Evolutionary conservation across 2,888 invertebrate species (phyloP), one percentile per base, ranked within the genome.

Genomic region (Dicycla oo): DNA sequence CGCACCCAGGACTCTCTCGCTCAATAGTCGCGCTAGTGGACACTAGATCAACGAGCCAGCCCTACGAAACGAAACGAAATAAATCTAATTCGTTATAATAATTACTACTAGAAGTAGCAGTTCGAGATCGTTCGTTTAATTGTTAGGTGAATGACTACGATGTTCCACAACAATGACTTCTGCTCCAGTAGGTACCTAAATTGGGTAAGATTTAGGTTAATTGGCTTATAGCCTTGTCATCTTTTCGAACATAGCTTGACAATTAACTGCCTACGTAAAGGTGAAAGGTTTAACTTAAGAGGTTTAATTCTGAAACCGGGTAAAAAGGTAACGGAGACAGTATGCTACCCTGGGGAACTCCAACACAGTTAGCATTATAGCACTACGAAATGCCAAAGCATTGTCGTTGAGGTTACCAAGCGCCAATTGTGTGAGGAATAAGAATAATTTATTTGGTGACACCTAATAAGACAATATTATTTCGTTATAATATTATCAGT

Each of bases 201-300:
- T 51, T 69, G 51, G 49, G 3, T 69, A n/a, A 70, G 30, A 69
- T 69, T 69, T 69, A 51, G 23, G 70, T 69, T 40, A 69, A 51
- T 51, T 51, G 70, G 18, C 26, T 66, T 34, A n/a, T 43, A 65
- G 66, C 64, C 40, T 43, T 43, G 69, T 11, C 70, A 53, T 23
- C 11, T 70, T 69, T 53, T 20, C 53, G 11, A 43, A 67, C 20
- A 47, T 34, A 67, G 15, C 15, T 67, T 40, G 23, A 34, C 30
- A 70, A 53, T 67, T 43, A 23, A 64, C 30, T 43, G 43, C n/a
- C 13, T 43, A 47, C 20, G 30, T 45, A n/a, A 30, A 8, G 30
- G n/a, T 62, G n/a, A 62, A 65, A 63, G 0, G 30, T 65, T 23
- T 23, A 40, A 10, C 58, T 60, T 18, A 2, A 38, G 20, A 40